Evolutionary conservation across 2,113 vertebrate genomes (phyloP).

Genomic region (Nyctereutes procyonoides): DNA sequence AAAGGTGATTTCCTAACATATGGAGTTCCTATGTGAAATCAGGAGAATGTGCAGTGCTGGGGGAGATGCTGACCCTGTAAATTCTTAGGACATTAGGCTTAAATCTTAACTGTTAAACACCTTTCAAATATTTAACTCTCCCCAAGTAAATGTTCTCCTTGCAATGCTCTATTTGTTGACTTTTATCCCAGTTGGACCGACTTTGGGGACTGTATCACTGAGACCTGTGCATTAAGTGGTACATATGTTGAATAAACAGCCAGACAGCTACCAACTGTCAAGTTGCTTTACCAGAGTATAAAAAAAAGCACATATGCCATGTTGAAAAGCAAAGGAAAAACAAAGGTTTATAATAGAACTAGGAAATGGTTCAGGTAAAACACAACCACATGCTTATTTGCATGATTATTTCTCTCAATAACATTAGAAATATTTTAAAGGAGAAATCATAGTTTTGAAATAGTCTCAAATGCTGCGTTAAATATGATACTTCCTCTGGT

Average conservation of each 20-base stretch:
- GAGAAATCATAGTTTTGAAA: slow-evolving; percentile 5
- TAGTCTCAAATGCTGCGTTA: background rate
- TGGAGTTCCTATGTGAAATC: slow-evolving; percentile 72
- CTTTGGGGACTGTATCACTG: slow-evolving; percentile 68
- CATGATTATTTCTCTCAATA: slow-evolving; percentile 62
- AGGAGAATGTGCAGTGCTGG: slow-evolving; percentile 32
- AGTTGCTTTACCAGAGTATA: slow-evolving; percentile 73
- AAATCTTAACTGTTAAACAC: slow-evolving; percentile 74
- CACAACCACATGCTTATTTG: slow-evolving; percentile 42
- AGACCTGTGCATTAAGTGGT: slow-evolving; percentile 83
- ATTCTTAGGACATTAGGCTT: slow-evolving; percentile 74
- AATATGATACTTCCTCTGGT: background rate
- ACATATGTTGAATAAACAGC: slow-evolving; percentile 85
- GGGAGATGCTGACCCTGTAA: slow-evolving; percentile 76
- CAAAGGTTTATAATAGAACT: slow-evolving; percentile 79
- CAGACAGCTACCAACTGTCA: slow-evolving; percentile 84
- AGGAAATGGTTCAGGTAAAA: slow-evolving; percentile 77
- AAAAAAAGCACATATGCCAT: slow-evolving; percentile 80
- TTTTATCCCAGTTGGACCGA: slow-evolving; percentile 78
- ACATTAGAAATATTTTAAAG: background rate
- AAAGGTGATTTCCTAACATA: slow-evolving; percentile 82
- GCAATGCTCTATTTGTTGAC: slow-evolving; percentile 78
- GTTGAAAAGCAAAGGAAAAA: slow-evolving; percentile 79
- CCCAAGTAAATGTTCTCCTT: slow-evolving; percentile 60
- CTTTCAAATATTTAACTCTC: slow-evolving; percentile 77